phyloP scores from a whole-genome alignment of 2,888 invertebrate species.

The Heliconius ethilla region DNA sequence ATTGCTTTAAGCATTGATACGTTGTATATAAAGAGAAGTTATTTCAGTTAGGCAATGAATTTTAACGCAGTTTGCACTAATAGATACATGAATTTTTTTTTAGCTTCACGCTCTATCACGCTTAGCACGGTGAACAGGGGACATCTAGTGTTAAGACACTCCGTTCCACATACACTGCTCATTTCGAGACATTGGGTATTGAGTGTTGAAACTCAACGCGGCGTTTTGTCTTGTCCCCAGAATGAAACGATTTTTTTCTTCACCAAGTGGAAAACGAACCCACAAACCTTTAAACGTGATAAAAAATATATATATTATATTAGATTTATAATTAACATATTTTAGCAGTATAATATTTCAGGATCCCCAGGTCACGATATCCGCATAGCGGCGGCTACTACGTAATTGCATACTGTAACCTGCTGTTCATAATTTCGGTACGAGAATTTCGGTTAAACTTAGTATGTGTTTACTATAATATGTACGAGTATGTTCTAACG shows the following conservation, averaged over 20 bases:
- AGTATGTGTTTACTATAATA: neutral
- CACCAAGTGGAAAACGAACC: neutral
- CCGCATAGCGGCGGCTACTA: slow-evolving; percentile 19
- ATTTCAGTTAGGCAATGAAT: neutral
- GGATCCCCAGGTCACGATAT: slow-evolving; percentile 18
- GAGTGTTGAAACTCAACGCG: neutral
- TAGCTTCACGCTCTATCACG: no score
- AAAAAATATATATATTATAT: no score
- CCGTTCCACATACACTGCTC: no score
- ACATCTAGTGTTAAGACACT: no score
- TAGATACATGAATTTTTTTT: neutral
- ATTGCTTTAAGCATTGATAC: neutral
- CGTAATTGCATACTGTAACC: slow-evolving; percentile 11
- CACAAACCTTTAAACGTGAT: no score
- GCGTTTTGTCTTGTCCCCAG: neutral
- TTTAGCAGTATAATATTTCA: neutral
- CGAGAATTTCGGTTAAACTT: slow-evolving; percentile 4
- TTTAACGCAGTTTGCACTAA: neutral
- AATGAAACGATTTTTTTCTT: neutral
- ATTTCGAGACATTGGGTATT: neutral
- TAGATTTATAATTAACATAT: neutral
- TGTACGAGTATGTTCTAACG: neutral
- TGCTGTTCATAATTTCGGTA: slow-evolving; percentile 1
- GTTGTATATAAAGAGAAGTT: neutral
- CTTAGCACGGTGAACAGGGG: no score